Evolutionary conservation across 2,888 invertebrate genomes (phyloP), one percentile per base, ranked within the genome.

Genomic region (Germaria angustata): DNA sequence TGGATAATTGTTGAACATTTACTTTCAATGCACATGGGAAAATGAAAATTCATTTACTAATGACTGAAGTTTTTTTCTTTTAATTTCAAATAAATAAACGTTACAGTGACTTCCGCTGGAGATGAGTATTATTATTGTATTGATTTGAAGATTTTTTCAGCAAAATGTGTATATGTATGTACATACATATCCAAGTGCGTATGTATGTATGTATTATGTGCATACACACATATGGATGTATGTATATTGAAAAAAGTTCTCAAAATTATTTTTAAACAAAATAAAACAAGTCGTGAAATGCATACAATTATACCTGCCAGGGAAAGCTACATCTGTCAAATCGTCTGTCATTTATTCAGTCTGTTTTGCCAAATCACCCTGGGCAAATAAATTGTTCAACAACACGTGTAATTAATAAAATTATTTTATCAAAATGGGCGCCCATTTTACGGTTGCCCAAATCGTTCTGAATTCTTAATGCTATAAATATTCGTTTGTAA

Each of bases 201-300:
- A n/a, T n/a, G n/a, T n/a, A n/a, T n/a, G n/a, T n/a, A n/a, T n/a
- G n/a, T n/a, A n/a, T n/a, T n/a, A n/a, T n/a, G n/a, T n/a, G n/a
- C n/a, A n/a, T n/a, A n/a, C n/a, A n/a, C n/a, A n/a, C n/a, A n/a
- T n/a, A n/a, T n/a, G n/a, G n/a, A n/a, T n/a, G n/a, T n/a, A 44
- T 39, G 6, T 44, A 44, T 55, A 28, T 39, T 1, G 11, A 44
- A 17, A 11, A 49, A 11, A 49, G 20, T 49, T 22, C 11, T 49
- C 22, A 46, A 69, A 32, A 34, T 34, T 3, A 8, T 57, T 69
- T 69, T 57, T 69, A 5, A 34, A 34, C 55, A 68, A 68, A 15
- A 22, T 34, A 22, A 5, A 28, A 69, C 17, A 24, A 11, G 11
- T 53, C 34, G 8, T 51, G 8, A 24, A 13, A 32, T 17, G 22